phyloP scores from a whole-genome alignment of 2,113 vertebrate species.

The Labeo rohita region DNA sequence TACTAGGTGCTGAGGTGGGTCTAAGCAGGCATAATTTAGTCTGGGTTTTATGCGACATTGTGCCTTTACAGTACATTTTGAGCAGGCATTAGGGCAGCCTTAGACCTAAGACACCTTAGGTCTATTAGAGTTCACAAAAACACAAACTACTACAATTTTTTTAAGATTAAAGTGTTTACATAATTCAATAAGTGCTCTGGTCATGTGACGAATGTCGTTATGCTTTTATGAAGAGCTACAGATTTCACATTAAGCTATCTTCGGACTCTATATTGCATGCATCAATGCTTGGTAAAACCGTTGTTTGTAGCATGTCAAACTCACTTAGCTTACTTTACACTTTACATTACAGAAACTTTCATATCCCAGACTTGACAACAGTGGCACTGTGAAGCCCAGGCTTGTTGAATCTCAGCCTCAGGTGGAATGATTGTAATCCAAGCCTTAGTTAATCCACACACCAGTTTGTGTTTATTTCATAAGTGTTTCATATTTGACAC shows the following conservation, averaged over 20 bases:
- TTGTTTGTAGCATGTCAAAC: neutral
- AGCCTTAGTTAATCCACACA: slow-evolving; percentile 2
- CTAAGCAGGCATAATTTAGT: too few relatives aligned
- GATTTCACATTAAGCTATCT: neutral
- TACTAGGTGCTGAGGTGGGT: too few relatives aligned
- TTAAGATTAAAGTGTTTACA: too few relatives aligned
- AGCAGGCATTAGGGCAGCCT: too few relatives aligned
- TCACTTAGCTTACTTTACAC: neutral
- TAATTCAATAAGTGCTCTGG: too few relatives aligned
- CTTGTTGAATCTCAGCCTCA: slow-evolving; percentile 18
- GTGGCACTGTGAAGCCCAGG: neutral
- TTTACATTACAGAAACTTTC: slow-evolving; percentile 13
- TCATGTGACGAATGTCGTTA: too few relatives aligned
- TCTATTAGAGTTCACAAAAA: too few relatives aligned
- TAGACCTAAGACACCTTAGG: too few relatives aligned
- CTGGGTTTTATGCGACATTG: too few relatives aligned
- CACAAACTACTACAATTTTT: too few relatives aligned
- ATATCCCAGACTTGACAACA: neutral
- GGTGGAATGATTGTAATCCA: slow-evolving; percentile 24
- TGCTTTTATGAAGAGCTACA: neutral
- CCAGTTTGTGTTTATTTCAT: slow-evolving; percentile 49
- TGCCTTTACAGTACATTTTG: too few relatives aligned
- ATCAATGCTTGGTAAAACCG: neutral
- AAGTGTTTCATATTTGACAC: slow-evolving; percentile 56
- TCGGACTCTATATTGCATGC: neutral